Evolutionary conservation across 2,888 invertebrate genomes (phyloP), one percentile per base, ranked within the genome.

Genomic region (Rhagonycha lutea): DNA sequence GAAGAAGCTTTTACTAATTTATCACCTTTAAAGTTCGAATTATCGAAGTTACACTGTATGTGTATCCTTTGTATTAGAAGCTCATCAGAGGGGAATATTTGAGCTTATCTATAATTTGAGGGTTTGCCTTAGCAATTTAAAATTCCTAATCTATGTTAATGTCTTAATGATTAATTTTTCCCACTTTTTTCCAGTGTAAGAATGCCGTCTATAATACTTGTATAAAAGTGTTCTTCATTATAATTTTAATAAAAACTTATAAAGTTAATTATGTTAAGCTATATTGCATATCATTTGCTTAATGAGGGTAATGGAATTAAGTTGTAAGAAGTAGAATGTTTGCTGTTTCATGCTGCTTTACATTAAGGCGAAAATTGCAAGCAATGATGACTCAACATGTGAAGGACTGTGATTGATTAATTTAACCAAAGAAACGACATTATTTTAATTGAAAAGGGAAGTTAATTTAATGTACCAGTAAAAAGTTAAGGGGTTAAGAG

Each of bases 361-460:
- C 47, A 72, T 68, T 60, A 47, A 29, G 60, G 67, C 24, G 68
- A 69, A 76, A 76, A 74, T 29, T 73, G 76, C 76, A 71, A 76
- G 76, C 63, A 67, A 74, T 62, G 32, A 47, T 76, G 76, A 76
- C 76, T 73, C 76, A 73, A 68, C 76, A 70, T 60, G 18, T 71
- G 68, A 62, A 60, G 47, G 23, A 65, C 62, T 47, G 61, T 76
- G 76, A 76, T 76, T 76, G 76, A 76, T 76, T 76, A 74, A 61
- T 76, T 65, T 71, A n/a, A 73, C 62, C 62, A 70, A 26, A 61
- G 61, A 71, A 71, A 61, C 29, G 76, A 76, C 76, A 68, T 26
- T 32, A 14, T 18, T 61, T 32, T 68, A 67, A 69, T 75, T 72
- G 72, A n/a, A 65, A 72, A 69, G 47, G 68, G 72, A 65, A 72